Conservation (phyloP, 1,140 invertebrate genomes). For the Trichonephila clavata region DNA sequence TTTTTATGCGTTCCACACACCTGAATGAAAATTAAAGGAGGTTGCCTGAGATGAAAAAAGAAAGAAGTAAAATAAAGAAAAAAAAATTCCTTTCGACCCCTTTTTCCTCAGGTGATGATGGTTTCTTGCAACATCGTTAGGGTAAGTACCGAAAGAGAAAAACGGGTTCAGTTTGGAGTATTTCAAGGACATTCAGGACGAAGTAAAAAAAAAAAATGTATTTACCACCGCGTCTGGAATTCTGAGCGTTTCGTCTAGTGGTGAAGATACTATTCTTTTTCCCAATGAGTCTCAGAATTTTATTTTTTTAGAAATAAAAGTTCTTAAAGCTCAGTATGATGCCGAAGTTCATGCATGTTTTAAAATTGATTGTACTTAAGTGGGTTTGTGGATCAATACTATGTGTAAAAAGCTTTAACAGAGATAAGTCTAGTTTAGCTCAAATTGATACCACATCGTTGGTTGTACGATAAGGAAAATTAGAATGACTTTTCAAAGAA, state of each 20-base stretch:
- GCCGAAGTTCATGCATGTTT: too few relatives aligned
- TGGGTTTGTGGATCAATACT: too few relatives aligned
- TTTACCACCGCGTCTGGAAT: background rate
- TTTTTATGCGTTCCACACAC: background rate
- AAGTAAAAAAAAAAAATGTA: background rate
- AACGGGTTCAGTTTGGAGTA: conserved; percentile 5
- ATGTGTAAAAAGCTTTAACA: too few relatives aligned
- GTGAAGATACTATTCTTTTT: background rate
- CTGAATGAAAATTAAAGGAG: background rate
- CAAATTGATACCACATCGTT: too few relatives aligned
- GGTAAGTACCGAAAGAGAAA: conserved; percentile 16
- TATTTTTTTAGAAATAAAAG: background rate
- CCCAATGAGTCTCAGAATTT: background rate
- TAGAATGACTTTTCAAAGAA: too few relatives aligned
- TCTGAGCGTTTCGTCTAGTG: background rate
- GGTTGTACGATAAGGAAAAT: too few relatives aligned
- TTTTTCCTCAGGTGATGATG: conserved; percentile 1
- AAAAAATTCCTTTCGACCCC: background rate
- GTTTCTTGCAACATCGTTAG: conserved; percentile 6
- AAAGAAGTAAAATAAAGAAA: background rate
- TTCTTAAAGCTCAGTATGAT: background rate
- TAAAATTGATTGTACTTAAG: too few relatives aligned
- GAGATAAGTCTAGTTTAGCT: too few relatives aligned
- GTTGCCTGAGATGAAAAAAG: background rate
- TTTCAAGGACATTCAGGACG: conserved; percentile 43